Base-by-base conservation (phyloP, 2,113 vertebrate species). In the Eretmochelys imbricata region DNA sequence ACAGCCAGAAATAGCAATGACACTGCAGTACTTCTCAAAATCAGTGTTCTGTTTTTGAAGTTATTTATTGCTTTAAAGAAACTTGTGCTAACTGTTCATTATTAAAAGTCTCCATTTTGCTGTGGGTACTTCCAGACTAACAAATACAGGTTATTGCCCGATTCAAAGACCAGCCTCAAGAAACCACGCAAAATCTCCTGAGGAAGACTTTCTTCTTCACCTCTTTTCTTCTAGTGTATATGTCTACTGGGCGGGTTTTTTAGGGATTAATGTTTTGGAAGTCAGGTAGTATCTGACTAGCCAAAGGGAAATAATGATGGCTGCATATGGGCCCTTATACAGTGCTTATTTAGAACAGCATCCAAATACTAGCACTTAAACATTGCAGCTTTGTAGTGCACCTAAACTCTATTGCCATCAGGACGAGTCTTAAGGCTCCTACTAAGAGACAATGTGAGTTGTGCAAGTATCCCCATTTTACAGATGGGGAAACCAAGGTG, bases 181-280 rank as follows among this genome's bases (percentile, higher is more conserved):
- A 72, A 2, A 49, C 57, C n/a, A 17, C 2, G 0, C 2, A 49
- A 35, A 22, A 42, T 14, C 62, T 27, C 22, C 24, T 25, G 12
- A 76, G 22, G 24, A 76, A 76, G 22, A 27, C 72, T 2, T 20
- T 42, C 22, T n/a, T 38, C n/a, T 76, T n/a, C n/a, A 29, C 65
- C 55, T 54, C 51, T 80, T 83, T 22, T 25, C n/a, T 14, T 76
- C 38, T 84, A 42, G 48, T 55, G 54, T 10, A 38, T 16, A 38
- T 0, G 0, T 6, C 78, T 65, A 12, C 25, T 42, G 51, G 35
- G 20, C 53, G 3, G 0, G 22, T 89, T 85, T 51, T 78, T 48
- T 13, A 54, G 54, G 1, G 3, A 89, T 49, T 46, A 20, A 1
- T 24, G 8, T 25, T 84, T 59, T 46, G 89, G 72, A 17, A 93